These are phyloP conservation scores for Gopherus evgoodei DNA, from an alignment of 2,113 vertebrate species.

Conservation along the genomic window DNA sequence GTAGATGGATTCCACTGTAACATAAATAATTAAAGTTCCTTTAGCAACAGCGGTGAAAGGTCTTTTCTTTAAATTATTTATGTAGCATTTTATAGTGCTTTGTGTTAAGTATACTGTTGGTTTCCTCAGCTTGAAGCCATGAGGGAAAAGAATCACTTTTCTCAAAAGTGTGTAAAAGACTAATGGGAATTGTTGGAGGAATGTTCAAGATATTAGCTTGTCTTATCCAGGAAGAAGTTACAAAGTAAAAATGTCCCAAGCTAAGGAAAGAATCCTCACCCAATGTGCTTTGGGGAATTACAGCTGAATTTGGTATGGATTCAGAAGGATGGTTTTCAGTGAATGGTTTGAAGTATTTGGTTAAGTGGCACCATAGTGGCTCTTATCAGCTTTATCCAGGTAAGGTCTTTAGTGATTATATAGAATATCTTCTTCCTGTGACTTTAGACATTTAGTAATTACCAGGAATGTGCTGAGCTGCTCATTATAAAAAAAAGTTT, in stretches of 20 bases:
- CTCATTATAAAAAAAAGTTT: background rate
- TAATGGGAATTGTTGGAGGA: slow-evolving; percentile 29
- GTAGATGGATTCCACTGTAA: slow-evolving; percentile 34
- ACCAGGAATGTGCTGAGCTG: background rate
- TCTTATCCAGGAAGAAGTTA: background rate
- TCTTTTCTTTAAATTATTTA: slow-evolving; percentile 90
- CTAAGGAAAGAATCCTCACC: background rate
- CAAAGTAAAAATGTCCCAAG: slow-evolving; percentile 55
- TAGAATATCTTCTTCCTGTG: slow-evolving; percentile 7
- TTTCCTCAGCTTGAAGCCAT: slow-evolving; percentile 72
- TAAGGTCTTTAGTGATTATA: slow-evolving; percentile 72
- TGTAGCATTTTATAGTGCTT: slow-evolving; percentile 73
- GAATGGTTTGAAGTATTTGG: slow-evolving; percentile 88
- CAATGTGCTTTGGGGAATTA: slow-evolving; percentile 29
- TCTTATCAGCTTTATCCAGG: slow-evolving; percentile 96
- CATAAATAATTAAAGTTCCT: slow-evolving; percentile 84
- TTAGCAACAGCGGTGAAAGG: slow-evolving; percentile 76
- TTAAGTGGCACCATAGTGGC: slow-evolving; percentile 93
- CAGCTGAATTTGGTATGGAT: slow-evolving; percentile 86
- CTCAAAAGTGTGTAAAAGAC: slow-evolving; percentile 27
- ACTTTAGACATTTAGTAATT: background rate
- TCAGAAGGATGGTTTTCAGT: slow-evolving; percentile 90
- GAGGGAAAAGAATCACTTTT: slow-evolving; percentile 57
- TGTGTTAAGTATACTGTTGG: slow-evolving; percentile 77
- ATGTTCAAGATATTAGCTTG: background rate